Base-by-base conservation (phyloP, 23 tunicate genomes). In the Phallusia fumigata region DNA sequence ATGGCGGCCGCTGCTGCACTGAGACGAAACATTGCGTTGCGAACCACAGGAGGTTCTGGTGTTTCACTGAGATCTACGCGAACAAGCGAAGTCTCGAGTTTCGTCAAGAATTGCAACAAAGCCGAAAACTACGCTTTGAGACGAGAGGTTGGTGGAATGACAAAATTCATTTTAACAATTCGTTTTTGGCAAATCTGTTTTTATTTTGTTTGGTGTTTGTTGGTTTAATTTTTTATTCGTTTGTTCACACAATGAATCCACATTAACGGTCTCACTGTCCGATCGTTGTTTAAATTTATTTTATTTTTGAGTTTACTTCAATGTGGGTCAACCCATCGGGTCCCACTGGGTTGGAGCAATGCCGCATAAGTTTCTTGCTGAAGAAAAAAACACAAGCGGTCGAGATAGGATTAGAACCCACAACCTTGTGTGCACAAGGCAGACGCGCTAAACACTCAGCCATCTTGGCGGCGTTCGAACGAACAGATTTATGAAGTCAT, bases 31-130 rank as follows among this genome's bases (percentile, higher is more conserved):
- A 65, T 83, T 45, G 28, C 44, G 8, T 78, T 31, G 1, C 79
- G 79, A 35, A 53, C 30, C 24, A 64, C 33, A 34, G 64, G 51
- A 19, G 76, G 30, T 16, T 40, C 45, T 28, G 53, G 33, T 12
- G 65, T 89, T 31, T 86, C 94, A 16, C 85, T 94, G 83, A 53
- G 89, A 78, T 78, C 85, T 73, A 86, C 91, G 12, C 82, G 91
- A 52, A 88, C 94, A 30, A 89, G 94, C 52, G 98, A 94, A 80
- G 79, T 94, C 18, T 94, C 98, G 19, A 79, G 88, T 35, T 94
- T 89, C 64, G 98, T 94, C 52, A 94, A 94, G 52, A 94, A 89
- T 51, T 83, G 84, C 88, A 94, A 94, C 86, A 34, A 77, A 30
- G 98, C 98, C 22, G 90, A 94, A 86, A 75, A 49, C 0, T 51